phyloP scores from a whole-genome alignment of 1,140 invertebrate genomes.

The Proales similis region DNA sequence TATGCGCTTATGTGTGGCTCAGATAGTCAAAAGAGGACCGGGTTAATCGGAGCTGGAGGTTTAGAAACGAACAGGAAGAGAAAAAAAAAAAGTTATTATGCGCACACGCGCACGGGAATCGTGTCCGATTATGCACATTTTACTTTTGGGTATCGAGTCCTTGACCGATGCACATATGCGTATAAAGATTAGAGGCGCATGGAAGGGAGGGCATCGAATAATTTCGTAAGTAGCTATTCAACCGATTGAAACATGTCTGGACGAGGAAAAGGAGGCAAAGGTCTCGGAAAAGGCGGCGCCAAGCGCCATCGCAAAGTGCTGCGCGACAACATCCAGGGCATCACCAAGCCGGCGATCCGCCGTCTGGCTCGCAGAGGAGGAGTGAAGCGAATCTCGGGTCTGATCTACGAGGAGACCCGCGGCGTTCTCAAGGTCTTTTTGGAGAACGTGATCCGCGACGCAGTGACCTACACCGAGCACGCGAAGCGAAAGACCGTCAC shows the following conservation, averaged over 20 bases:
- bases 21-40: no score
- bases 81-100: no score
- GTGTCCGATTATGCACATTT: no score
- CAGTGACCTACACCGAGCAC: conserved; percentile 70
- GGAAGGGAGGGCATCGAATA: no score
- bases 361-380: conserved; percentile 66
- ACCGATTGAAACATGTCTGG: conserved; percentile 45
- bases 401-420: conserved; percentile 66
- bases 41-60: no score
- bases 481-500: conserved; percentile 74
- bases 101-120: no score
- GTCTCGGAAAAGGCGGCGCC: conserved; percentile 48
- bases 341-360: conserved; percentile 63
- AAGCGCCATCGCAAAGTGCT: conserved; percentile 53
- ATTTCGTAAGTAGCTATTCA: no score
- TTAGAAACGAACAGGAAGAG: no score
- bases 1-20: no score
- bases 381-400: conserved; percentile 67
- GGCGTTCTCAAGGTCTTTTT: conserved; percentile 70
- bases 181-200: no score
- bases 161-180: no score
- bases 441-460: conserved; percentile 72
- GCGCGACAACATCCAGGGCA: conserved; percentile 68
- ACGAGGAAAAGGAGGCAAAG: conserved; percentile 48
- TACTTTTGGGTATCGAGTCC: no score